A percentile compares a stretch with the other conserved stretches of the same genome.
Evolutionary conservation across 2,888 invertebrate species (phyloP).

Genomic region (Amiota communis): DNA sequence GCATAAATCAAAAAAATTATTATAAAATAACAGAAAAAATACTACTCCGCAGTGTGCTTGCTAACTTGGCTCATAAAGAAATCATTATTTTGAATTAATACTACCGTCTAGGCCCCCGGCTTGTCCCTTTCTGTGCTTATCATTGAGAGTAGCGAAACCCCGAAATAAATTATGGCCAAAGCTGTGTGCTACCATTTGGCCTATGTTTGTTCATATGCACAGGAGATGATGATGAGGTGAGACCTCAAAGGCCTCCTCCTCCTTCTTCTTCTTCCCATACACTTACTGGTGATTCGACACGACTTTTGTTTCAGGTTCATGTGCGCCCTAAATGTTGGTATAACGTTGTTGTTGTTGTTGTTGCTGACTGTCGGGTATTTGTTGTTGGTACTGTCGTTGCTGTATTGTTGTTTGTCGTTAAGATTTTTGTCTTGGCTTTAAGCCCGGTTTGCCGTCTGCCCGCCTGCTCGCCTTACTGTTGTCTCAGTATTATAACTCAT

Average conservation of each 20-base stretch:
- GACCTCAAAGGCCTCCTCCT: no score
- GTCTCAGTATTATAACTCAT: conserved; percentile 45
- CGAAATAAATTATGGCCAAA: conserved; percentile 35
- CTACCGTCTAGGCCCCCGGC: not conserved
- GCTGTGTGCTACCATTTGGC: conserved; percentile 17
- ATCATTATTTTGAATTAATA: conserved; percentile 44
- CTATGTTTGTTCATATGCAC: not conserved
- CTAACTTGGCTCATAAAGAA: conserved; percentile 29
- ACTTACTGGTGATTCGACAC: no score
- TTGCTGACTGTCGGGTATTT: not conserved
- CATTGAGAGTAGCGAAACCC: not conserved
- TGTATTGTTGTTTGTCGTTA: conserved; percentile 27
- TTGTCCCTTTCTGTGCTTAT: not conserved
- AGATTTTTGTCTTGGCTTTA: conserved; percentile 19
- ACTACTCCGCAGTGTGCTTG: not conserved
- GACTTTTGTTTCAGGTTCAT: not conserved
- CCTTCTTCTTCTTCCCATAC: no score
- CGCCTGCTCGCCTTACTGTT: conserved; percentile 4
- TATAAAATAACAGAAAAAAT: conserved; percentile 7
- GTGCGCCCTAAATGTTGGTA: conserved; percentile 7
- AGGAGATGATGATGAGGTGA: not conserved
- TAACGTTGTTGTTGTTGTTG: not conserved
- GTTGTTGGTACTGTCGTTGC: conserved; percentile 32
- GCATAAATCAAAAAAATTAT: conserved; percentile 36
- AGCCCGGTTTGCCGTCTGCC: not conserved